Evolutionary conservation across 2,113 vertebrate species (phyloP).

Genomic region (Siphamia tubifer): DNA sequence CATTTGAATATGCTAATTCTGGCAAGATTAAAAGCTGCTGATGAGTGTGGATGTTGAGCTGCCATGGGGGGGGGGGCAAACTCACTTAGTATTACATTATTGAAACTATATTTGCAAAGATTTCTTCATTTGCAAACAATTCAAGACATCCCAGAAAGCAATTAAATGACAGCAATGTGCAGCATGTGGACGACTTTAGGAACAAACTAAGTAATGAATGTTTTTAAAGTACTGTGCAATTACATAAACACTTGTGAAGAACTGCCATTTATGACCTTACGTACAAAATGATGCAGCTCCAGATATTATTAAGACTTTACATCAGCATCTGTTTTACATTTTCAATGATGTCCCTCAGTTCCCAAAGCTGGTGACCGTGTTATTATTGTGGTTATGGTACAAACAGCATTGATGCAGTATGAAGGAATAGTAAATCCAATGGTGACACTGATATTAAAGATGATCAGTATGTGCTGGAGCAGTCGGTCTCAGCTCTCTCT

Average conservation of each 20-base stretch:
- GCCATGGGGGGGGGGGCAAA: neutral
- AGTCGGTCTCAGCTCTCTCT: constrained; percentile 35
- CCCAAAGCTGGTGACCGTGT: neutral
- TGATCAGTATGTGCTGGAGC: constrained; percentile 19
- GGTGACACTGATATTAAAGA: constrained; percentile 13
- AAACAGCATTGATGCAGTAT: neutral
- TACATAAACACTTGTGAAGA: neutral
- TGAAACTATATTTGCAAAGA: neutral
- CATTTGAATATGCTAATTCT: constrained; percentile 75
- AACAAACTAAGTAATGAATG: neutral
- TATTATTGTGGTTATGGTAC: neutral
- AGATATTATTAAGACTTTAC: neutral
- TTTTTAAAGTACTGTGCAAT: neutral
- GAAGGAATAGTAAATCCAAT: neutral
- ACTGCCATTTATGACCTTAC: neutral
- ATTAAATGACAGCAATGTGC: neutral
- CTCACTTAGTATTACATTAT: constrained; percentile 23
- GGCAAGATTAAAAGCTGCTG: constrained; percentile 72
- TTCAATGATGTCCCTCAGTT: neutral
- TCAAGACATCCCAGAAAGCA: neutral
- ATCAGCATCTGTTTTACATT: neutral
- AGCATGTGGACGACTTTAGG: neutral
- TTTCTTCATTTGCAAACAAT: neutral
- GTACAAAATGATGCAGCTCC: neutral
- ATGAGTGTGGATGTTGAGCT: constrained; percentile 45